These are phyloP conservation scores for Wasmannia auropunctata DNA, from an alignment of 1,140 invertebrate genomes.

Conservation along the genomic window DNA sequence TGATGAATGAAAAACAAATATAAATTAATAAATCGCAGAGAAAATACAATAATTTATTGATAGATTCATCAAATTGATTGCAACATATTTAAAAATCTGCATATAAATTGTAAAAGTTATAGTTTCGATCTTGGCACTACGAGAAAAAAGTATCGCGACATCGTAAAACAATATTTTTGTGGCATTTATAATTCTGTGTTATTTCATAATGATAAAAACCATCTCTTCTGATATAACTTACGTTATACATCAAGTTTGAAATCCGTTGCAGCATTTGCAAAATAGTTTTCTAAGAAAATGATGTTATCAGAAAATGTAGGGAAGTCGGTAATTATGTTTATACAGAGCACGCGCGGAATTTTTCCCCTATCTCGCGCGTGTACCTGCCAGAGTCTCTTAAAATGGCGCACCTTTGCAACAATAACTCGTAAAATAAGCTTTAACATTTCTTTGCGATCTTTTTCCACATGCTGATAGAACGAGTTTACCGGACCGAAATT, in stretches of 20 bases:
- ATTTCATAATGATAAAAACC: neutral
- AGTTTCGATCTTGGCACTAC: neutral
- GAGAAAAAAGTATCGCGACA: neutral
- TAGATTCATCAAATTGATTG: neutral
- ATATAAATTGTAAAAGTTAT: conserved; percentile 12
- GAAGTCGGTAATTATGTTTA: conserved; percentile 24
- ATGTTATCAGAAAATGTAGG: conserved; percentile 5
- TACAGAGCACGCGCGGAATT: neutral
- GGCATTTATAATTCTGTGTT: neutral
- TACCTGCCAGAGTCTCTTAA: conserved; percentile 20
- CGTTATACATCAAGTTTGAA: neutral
- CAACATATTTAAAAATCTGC: neutral
- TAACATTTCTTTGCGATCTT: conserved; percentile 17
- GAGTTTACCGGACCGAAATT: conserved; percentile 59
- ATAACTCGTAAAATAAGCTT: neutral
- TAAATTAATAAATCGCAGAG: neutral
- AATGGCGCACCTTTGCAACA: neutral
- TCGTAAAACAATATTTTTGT: neutral
- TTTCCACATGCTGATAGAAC: neutral
- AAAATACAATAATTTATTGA: neutral
- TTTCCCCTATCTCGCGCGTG: neutral
- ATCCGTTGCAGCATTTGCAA: neutral
- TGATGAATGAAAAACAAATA: neutral
- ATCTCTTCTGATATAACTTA: neutral
- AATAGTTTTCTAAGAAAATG: neutral